Conservation (phyloP, 2,888 invertebrate species). For the Pristionchus mayeri region DNA sequence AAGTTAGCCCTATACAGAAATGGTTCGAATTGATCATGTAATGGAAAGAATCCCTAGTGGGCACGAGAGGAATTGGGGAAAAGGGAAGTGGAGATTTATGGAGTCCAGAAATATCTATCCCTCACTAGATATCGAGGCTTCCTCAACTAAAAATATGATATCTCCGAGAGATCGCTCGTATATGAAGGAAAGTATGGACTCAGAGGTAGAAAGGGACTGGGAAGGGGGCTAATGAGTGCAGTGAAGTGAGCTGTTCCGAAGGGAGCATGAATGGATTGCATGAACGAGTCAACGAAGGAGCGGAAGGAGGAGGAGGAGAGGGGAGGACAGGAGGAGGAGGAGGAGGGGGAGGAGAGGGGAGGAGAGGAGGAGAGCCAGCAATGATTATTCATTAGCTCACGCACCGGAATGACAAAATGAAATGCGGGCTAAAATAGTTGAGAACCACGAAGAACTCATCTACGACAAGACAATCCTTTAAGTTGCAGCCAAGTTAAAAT, state of each 20-base stretch:
- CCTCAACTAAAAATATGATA: no score
- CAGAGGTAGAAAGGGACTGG: conserved; percentile 13
- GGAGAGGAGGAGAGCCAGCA: no score
- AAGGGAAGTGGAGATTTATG: neutral
- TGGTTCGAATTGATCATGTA: neutral
- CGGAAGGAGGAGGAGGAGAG: conserved; percentile 21
- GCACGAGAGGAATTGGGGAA: neutral
- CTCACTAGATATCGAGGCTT: conserved; percentile 1
- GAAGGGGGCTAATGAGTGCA: conserved; percentile 29
- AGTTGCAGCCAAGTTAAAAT: no score
- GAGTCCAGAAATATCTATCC: neutral
- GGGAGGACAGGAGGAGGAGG: neutral
- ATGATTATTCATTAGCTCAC: neutral
- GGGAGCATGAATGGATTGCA: conserved; percentile 37
- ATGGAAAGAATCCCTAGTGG: neutral
- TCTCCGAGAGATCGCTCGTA: no score
- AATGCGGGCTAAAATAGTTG: no score
- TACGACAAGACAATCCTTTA: no score
- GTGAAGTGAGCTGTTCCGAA: neutral
- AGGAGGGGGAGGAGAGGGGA: neutral
- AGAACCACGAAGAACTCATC: no score
- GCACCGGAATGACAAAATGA: neutral
- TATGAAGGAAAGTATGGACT: no score
- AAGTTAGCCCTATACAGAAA: no score
- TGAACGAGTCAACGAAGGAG: no score